phyloP scores from a whole-genome alignment of 2,113 vertebrate genomes.

The Alethe castanea region DNA sequence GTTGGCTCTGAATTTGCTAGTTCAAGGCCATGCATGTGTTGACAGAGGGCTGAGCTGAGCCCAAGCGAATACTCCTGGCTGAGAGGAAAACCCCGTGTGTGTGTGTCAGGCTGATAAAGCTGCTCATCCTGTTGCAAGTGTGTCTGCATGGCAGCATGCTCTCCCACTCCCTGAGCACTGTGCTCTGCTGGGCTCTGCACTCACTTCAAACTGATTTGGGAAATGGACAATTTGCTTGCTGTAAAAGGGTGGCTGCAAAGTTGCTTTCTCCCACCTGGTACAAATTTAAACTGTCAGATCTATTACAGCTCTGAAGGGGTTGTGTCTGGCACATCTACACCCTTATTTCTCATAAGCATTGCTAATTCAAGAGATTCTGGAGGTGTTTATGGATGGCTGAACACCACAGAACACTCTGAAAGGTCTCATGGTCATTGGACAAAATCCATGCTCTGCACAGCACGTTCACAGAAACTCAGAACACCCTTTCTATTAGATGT shows the following conservation, averaged over 20 bases:
- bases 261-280: neutral
- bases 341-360: neutral
- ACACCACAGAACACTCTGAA: neutral
- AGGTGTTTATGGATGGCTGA: neutral
- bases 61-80: neutral
- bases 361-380: neutral
- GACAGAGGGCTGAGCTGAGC: neutral
- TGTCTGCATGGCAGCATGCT: neutral
- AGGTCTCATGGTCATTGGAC: neutral
- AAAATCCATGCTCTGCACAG: neutral
- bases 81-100: neutral
- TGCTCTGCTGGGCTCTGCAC: neutral
- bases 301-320: neutral
- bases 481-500: neutral
- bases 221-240: neutral
- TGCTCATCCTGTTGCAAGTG: neutral
- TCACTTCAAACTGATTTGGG: neutral
- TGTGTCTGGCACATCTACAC: neutral
- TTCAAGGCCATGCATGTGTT: neutral
- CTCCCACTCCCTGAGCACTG: neutral
- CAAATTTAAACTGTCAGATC: neutral
- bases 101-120: constrained; percentile 53
- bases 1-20: constrained; percentile 18
- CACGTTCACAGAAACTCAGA: neutral
- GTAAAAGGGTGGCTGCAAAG: neutral